These are phyloP conservation scores for Ornithoptera alexandrae DNA, from an alignment of 2,888 invertebrate genomes.

Conservation along the genomic window DNA sequence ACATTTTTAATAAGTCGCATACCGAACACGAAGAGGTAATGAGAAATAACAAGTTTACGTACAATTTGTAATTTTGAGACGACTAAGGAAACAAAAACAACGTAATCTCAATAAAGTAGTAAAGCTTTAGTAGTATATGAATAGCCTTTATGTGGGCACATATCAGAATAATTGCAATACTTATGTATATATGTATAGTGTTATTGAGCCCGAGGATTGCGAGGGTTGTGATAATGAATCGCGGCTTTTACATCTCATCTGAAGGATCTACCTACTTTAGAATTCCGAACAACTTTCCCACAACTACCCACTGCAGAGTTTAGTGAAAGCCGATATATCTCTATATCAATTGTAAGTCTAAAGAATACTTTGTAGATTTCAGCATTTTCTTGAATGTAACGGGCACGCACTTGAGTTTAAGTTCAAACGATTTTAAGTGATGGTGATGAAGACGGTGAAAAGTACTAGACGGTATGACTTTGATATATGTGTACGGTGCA, in stretches of 20 bases:
- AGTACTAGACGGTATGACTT: no score
- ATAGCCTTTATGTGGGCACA: constrained; percentile 3
- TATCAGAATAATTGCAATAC: constrained; percentile 3
- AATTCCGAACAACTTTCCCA: constrained; percentile 15
- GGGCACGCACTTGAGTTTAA: no score
- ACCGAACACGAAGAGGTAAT: background rate
- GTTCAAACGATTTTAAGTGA: no score
- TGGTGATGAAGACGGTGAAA: no score
- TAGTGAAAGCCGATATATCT: constrained; percentile 13
- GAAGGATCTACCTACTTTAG: constrained; percentile 9
- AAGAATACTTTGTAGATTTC: no score
- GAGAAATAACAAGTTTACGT: background rate
- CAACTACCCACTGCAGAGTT: constrained; percentile 9
- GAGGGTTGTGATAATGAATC: constrained; percentile 23
- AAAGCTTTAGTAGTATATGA: constrained; percentile 14
- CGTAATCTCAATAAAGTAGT: background rate
- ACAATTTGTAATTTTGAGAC: background rate
- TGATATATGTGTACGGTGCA: no score
- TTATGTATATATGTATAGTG: constrained; percentile 7
- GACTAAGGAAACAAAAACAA: background rate
- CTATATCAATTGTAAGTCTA: background rate
- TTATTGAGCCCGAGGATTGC: constrained; percentile 15
- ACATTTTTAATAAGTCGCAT: background rate
- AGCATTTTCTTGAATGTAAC: no score
- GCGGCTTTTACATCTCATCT: constrained; percentile 21